phyloP scores from a whole-genome alignment of 2,888 invertebrate species.

The Ichneumoninae sp. region DNA sequence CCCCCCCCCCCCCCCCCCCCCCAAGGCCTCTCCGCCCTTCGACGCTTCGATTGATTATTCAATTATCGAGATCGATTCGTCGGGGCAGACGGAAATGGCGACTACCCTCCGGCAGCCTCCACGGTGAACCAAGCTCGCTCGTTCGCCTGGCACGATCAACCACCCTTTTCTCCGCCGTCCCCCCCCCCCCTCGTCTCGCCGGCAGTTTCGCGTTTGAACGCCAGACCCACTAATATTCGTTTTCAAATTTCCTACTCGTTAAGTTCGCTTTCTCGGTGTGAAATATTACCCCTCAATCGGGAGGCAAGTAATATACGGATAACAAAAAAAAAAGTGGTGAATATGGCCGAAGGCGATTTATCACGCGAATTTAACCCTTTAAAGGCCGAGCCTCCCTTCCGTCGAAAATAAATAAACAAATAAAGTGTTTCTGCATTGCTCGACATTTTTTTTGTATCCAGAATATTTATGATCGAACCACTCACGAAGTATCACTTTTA shows the following conservation, averaged over 20 bases:
- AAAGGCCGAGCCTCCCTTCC: neutral
- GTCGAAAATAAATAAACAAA: neutral
- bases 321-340: neutral
- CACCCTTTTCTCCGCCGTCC: conserved; percentile 8
- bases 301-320: neutral
- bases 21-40: conserved; percentile 43
- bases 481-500: too few species aligned
- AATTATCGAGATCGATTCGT: conserved; percentile 82
- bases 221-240: conserved; percentile 67
- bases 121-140: conserved; percentile 20
- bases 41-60: conserved; percentile 80
- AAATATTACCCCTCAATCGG: neutral
- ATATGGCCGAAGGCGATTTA: neutral
- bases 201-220: conserved; percentile 68
- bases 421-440: too few species aligned
- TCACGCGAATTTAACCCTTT: neutral
- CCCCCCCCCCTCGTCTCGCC: neutral
- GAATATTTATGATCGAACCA: too few species aligned
- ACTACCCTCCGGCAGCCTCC: conserved; percentile 70
- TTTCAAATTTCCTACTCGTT: conserved; percentile 79
- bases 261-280: conserved; percentile 52
- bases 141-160: conserved; percentile 33
- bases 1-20: neutral
- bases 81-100: conserved; percentile 77
- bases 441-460: neutral